Evolutionary conservation across 1,140 invertebrate genomes (phyloP).

Genomic region (Hylaeus anthracinus): DNA sequence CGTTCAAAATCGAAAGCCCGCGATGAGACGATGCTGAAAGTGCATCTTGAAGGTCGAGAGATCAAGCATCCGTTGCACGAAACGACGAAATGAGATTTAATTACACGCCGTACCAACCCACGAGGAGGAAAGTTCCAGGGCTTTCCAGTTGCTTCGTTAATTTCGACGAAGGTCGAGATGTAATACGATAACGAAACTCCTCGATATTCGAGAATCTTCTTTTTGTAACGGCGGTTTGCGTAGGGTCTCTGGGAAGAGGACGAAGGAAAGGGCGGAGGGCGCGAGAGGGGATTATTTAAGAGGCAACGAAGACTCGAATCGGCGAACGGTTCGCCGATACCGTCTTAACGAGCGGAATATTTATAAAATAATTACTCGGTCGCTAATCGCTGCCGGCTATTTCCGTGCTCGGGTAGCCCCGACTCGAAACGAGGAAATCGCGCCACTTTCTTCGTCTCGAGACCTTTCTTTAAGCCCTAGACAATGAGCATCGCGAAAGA

Average conservation of each 20-base stretch:
- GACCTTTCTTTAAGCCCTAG: not conserved
- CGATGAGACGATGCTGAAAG: no score
- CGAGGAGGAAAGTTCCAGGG: not conserved
- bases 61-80: not conserved
- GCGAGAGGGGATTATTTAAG: not conserved
- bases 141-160: not conserved
- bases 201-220: not conserved
- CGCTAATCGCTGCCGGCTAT: conserved; percentile 10
- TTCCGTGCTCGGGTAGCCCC: not conserved
- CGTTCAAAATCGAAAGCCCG: no score
- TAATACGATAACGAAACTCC: not conserved
- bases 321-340: conserved; percentile 17
- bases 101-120: no score
- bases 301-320: not conserved
- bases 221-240: not conserved
- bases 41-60: no score
- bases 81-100: no score
- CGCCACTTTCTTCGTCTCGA: conserved; percentile 11
- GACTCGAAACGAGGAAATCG: conserved; percentile 12
- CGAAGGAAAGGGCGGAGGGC: not conserved
- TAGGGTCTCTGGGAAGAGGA: not conserved
- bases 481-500: conserved; percentile 39
- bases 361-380: conserved; percentile 53
- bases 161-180: not conserved
- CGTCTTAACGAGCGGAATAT: conserved; percentile 47